phyloP scores from a whole-genome alignment of 2,797 vertebrate genomes.

The Octomys mimax region DNA sequence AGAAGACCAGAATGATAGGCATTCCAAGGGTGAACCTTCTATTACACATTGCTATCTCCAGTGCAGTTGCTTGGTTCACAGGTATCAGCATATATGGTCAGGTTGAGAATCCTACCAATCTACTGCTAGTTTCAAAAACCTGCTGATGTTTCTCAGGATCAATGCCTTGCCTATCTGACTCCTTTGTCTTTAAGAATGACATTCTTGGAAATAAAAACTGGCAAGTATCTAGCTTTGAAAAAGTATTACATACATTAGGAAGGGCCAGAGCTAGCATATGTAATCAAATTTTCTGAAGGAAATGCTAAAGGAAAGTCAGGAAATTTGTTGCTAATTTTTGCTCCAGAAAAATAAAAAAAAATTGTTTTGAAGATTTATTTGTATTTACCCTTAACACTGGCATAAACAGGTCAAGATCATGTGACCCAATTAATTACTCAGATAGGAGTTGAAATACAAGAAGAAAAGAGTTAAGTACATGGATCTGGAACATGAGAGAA shows the following conservation, averaged over 20 bases:
- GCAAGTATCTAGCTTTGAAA: conserved; percentile 26
- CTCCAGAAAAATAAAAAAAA: neutral
- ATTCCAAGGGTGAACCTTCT: no score
- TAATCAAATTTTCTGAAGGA: conserved; percentile 50
- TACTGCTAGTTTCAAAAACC: no score
- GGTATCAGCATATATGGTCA: no score
- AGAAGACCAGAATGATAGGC: no score
- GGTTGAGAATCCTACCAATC: no score
- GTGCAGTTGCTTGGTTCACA: no score
- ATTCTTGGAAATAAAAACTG: conserved; percentile 17
- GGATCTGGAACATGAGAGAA: neutral
- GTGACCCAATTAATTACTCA: neutral
- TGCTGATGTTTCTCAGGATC: no score
- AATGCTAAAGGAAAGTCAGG: conserved; percentile 53
- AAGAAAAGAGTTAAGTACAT: conserved; percentile 44
- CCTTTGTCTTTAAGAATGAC: neutral
- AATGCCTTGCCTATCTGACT: no score
- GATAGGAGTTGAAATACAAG: neutral
- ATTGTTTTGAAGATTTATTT: neutral
- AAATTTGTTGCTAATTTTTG: neutral
- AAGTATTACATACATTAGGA: conserved; percentile 24
- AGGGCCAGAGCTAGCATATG: conserved; percentile 41
- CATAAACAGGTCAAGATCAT: conserved; percentile 1
- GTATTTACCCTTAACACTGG: conserved; percentile 8
- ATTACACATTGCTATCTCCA: no score